Evolutionary conservation across 37 sponge, comb jelly and placozoan species (phyloP), one percentile per base, ranked within the genome.

Genomic region (Halisarca cf. caerulea): DNA sequence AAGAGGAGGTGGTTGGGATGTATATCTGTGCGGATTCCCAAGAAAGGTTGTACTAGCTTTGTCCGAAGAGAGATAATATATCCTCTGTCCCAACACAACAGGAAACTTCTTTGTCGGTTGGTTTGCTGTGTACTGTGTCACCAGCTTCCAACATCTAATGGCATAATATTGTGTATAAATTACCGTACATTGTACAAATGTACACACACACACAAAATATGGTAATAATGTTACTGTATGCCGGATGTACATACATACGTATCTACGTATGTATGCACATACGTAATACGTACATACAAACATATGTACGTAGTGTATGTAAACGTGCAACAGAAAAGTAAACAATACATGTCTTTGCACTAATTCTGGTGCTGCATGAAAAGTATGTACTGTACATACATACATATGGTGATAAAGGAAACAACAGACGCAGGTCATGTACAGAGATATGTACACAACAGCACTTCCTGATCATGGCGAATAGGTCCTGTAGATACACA

Each of bases 21-120:
- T 58, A 70, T 90, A 98, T 18, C 32, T 66, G 21, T 88, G 59
- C 20, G 98, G 98, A 73, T 98, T 86, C 23, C 79, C 85, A 33
- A 90, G 84, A 80, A 98, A 98, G 83, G 54, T 35, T 0, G 82
- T 54, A 17, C 94, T 78, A 38, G 87, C 87, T 18, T 71, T 77
- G 14, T 58, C 34, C 14, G 90, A 84, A 33, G 92, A 90, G 34
- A 91, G 32, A 83, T 73, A 98, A 71, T 92, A 90, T 27, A 96
- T 55, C 20, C 70, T 61, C 40, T 86, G 80, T 1, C 91, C 75
- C 83, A 93, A 86, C 0, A 98, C 90, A 5, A 92, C 91, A 32
- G 98, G 96, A 84, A 84, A 90, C 77, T 37, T 74, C 45, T 43
- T 43, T 21, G 1, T 41, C 15, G 42, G 42, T 43, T 37, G 8